Conservation (phyloP, 2,888 invertebrate genomes). For the Orchesellides sinensis region DNA sequence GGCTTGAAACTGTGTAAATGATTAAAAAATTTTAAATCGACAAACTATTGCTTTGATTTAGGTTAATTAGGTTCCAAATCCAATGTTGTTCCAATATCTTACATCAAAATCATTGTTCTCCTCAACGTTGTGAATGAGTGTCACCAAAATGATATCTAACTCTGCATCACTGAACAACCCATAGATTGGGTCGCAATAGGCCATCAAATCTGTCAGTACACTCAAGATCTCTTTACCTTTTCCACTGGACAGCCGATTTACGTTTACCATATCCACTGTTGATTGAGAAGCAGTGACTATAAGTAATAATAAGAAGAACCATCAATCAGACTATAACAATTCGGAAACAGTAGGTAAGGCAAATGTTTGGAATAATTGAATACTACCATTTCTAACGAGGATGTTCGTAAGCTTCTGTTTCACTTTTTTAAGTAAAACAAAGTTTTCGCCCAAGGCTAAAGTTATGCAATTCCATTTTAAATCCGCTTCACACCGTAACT, state of each 20-base stretch:
- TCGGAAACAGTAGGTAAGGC: no score
- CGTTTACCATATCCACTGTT: not conserved
- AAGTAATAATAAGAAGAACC: not conserved
- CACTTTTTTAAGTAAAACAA: not conserved
- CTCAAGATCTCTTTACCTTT: not conserved
- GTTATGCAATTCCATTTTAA: constrained; percentile 19
- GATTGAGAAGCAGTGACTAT: not conserved
- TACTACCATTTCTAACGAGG: constrained; percentile 17
- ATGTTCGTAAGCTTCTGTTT: constrained; percentile 1
- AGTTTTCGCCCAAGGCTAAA: not conserved
- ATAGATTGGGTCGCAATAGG: not conserved
- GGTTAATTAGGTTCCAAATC: no score
- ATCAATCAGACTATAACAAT: not conserved
- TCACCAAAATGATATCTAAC: constrained; percentile 30
- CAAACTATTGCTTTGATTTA: no score
- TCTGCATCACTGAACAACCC: constrained; percentile 21
- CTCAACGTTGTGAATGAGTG: constrained; percentile 16
- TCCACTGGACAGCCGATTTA: not conserved
- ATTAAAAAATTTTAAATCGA: no score
- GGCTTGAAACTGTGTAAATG: not conserved
- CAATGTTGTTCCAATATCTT: no score
- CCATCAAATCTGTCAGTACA: constrained; percentile 19
- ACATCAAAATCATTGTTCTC: not conserved
- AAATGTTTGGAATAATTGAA: not conserved
- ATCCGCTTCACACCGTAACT: not conserved